phyloP scores from a whole-genome alignment of 92 coral and sea anemone species.

The Phenganax stokvisi region DNA sequence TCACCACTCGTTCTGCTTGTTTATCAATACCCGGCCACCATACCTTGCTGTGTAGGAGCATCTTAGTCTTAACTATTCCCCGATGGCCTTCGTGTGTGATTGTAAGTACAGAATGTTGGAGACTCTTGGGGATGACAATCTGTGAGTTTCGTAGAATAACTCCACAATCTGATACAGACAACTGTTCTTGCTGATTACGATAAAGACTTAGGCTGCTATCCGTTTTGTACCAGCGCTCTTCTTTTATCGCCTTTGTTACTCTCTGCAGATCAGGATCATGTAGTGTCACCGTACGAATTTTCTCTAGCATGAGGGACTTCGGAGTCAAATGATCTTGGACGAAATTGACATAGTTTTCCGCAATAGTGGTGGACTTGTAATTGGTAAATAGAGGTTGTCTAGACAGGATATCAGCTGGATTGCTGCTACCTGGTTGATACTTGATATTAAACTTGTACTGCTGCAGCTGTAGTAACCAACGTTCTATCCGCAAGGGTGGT shows the following conservation, averaged over 20 bases:
- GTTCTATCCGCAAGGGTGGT: too few species aligned
- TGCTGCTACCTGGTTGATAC: too few species aligned
- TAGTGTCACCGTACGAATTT: neutral
- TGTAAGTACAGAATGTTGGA: neutral
- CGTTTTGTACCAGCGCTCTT: neutral
- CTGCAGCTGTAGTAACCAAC: too few species aligned
- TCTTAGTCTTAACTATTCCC: neutral
- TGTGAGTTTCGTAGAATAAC: neutral
- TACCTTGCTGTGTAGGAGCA: neutral
- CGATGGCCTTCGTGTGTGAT: neutral
- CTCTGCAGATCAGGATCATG: neutral
- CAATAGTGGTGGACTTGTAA: neutral
- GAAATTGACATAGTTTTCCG: neutral
- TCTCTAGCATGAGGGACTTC: neutral
- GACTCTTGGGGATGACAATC: neutral
- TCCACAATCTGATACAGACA: neutral
- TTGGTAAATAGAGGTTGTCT: neutral
- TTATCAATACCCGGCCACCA: too few species aligned
- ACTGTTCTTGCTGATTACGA: neutral
- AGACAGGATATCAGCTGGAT: neutral
- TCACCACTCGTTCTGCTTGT: neutral
- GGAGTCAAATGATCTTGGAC: neutral
- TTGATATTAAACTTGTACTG: too few species aligned
- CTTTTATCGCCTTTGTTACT: neutral
- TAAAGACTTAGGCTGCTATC: neutral